Evolutionary conservation across 2,888 invertebrate species (phyloP).

Genomic region (Lacanobia oleracea): DNA sequence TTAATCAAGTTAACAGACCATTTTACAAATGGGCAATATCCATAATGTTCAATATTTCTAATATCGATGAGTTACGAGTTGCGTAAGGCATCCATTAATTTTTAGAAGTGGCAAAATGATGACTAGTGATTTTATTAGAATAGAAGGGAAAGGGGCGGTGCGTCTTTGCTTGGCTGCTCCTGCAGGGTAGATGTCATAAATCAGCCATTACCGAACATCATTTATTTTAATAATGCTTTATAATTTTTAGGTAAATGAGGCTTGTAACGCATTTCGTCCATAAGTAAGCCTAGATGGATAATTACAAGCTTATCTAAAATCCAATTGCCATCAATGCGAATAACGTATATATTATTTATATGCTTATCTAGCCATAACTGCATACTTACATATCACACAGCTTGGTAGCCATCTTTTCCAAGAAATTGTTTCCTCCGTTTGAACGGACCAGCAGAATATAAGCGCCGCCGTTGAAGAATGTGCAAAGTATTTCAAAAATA

Average conservation of each 20-base stretch:
- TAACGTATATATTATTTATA: not conserved
- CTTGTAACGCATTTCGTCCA: not conserved
- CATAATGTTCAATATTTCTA: constrained; percentile 56
- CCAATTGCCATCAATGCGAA: not conserved
- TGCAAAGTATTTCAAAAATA: constrained; percentile 27
- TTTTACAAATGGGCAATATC: constrained; percentile 49
- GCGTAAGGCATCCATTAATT: constrained; percentile 57
- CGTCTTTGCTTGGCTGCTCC: constrained; percentile 23
- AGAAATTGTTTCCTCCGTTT: constrained; percentile 6
- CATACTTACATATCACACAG: not conserved
- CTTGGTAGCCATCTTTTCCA: not conserved
- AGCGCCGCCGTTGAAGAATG: constrained; percentile 26
- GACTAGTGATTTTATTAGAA: constrained; percentile 52
- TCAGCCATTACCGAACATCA: constrained; percentile 39
- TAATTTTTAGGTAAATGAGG: constrained; percentile 25
- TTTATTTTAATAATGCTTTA: constrained; percentile 40
- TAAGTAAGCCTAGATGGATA: not conserved
- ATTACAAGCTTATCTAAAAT: not conserved
- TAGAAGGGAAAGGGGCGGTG: constrained; percentile 28
- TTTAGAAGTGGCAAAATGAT: constrained; percentile 60
- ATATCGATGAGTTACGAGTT: constrained; percentile 55
- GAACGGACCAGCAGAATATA: constrained; percentile 1
- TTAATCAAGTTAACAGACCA: constrained; percentile 44
- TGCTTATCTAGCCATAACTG: not conserved
- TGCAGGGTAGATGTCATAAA: constrained; percentile 46